These are phyloP conservation scores for Villa cingulata DNA, from an alignment of 2,888 invertebrate genomes.

Conservation along the genomic window DNA sequence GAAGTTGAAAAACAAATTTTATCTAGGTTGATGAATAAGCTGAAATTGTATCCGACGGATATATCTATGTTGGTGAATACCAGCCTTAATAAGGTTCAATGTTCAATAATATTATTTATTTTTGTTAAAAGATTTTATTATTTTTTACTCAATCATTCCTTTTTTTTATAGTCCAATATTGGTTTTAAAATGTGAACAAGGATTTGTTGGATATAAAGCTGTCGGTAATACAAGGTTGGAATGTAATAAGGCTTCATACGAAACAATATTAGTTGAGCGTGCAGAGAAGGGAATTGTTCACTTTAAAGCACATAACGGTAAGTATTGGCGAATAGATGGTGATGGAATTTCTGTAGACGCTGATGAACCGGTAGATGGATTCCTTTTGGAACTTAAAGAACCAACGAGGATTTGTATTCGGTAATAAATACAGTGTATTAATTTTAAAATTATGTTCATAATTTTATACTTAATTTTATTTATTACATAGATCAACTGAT, in stretches of 20 bases:
- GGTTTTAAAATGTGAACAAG: constrained; percentile 89
- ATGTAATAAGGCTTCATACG: constrained; percentile 91
- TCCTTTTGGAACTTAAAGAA: constrained; percentile 84
- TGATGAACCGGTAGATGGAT: constrained; percentile 65
- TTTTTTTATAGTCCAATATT: constrained; percentile 59
- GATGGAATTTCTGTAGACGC: constrained; percentile 79
- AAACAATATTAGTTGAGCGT: constrained; percentile 81
- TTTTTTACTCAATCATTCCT: neutral
- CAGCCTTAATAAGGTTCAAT: too few species aligned
- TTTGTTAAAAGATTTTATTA: too few species aligned
- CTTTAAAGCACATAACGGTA: constrained; percentile 86
- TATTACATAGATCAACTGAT: constrained; percentile 32
- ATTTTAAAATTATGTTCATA: neutral
- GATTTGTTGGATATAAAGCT: constrained; percentile 85
- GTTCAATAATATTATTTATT: too few species aligned
- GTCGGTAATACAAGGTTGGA: constrained; percentile 67
- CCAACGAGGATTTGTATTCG: constrained; percentile 85
- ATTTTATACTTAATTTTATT: neutral
- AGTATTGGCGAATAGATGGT: constrained; percentile 86
- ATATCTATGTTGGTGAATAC: too few species aligned
- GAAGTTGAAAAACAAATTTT: too few species aligned
- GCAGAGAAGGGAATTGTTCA: constrained; percentile 79
- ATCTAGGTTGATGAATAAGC: too few species aligned
- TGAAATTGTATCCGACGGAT: too few species aligned
- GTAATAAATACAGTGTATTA: constrained; percentile 33